These are phyloP conservation scores for Tribolium castaneum DNA, from an alignment of 1,140 invertebrate species.

Conservation along the genomic window DNA sequence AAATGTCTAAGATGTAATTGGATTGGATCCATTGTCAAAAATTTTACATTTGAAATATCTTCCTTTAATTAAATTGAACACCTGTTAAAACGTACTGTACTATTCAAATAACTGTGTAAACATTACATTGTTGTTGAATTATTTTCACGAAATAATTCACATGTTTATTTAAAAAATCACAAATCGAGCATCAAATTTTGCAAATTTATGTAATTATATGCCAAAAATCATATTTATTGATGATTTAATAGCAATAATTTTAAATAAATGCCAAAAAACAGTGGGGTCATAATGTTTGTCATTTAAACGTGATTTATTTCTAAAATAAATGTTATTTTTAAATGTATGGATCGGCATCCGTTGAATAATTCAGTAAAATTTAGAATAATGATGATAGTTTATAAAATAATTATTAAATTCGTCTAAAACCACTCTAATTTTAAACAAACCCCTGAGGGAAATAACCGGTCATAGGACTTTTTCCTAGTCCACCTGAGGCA, in stretches of 20 bases:
- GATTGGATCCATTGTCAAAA: slow-evolving; percentile 23
- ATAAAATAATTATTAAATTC: background rate
- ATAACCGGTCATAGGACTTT: slow-evolving; percentile 5
- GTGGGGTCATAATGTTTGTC: background rate
- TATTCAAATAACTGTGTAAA: slow-evolving; percentile 1
- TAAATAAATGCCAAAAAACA: slow-evolving; percentile 11
- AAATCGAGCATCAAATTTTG: background rate
- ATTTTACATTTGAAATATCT: background rate
- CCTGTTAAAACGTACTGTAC: background rate
- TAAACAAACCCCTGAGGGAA: background rate
- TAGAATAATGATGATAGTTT: background rate
- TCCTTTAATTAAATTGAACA: slow-evolving; percentile 1
- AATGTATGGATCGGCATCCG: background rate
- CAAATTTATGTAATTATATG: slow-evolving; percentile 12
- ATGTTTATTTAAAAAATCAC: background rate
- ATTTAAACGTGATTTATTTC: slow-evolving; percentile 16
- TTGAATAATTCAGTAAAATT: background rate
- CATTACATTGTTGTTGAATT: background rate
- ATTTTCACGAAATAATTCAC: background rate
- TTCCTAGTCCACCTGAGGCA: background rate
- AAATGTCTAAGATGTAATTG: slow-evolving; percentile 20
- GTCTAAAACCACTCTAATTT: background rate
- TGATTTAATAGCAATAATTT: slow-evolving; percentile 22
- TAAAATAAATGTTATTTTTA: slow-evolving; percentile 1
- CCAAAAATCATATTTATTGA: background rate